Conservation (phyloP, 2,888 invertebrate species). For the Melanargia galathea region DNA sequence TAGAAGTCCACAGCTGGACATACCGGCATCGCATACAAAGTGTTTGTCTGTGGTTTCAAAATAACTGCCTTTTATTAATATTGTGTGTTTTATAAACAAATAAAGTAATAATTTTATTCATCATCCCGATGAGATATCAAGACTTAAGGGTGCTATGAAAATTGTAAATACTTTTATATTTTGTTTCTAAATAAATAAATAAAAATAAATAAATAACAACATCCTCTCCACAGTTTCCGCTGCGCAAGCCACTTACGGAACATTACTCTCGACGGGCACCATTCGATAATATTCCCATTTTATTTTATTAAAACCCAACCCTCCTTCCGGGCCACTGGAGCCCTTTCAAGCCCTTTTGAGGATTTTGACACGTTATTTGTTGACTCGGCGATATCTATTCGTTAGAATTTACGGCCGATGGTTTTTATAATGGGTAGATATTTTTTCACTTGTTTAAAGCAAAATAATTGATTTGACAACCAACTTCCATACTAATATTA, state of each 20-base stretch:
- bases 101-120: no score
- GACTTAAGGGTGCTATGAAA: no score
- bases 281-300: slow-evolving; percentile 75
- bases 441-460: slow-evolving; percentile 17
- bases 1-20: no score
- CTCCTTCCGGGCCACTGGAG: slow-evolving; percentile 54
- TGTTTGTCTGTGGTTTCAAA: no score
- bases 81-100: no score
- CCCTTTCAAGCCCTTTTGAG: slow-evolving; percentile 58
- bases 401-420: slow-evolving; percentile 30
- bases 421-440: slow-evolving; percentile 4
- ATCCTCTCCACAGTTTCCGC: slow-evolving; percentile 44
- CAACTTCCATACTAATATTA: no score
- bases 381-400: slow-evolving; percentile 53
- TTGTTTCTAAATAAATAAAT: no score
- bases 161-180: no score
- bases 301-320: slow-evolving; percentile 68
- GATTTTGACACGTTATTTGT: slow-evolving; percentile 73
- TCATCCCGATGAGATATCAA: no score
- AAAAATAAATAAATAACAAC: not conserved
- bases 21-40: no score
- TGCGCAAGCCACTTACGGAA: slow-evolving; percentile 54
- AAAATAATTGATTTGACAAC: no score
- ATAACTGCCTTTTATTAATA: no score
- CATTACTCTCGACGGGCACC: slow-evolving; percentile 66